phyloP scores from a whole-genome alignment of 2,888 invertebrate genomes.

The Lasioglossum morio region DNA sequence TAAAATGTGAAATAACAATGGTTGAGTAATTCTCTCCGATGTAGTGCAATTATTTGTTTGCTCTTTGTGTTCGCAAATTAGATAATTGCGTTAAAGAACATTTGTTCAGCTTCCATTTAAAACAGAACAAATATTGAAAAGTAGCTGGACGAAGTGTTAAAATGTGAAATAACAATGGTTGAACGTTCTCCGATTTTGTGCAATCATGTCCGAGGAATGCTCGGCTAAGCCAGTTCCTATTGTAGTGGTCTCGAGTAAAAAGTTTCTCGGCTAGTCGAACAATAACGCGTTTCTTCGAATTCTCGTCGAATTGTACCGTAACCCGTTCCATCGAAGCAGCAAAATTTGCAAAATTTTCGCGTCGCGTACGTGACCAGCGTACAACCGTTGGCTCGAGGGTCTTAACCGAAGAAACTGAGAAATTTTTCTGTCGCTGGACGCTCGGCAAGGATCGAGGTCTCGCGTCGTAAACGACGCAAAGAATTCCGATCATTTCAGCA shows the following conservation, averaged over 20 bases:
- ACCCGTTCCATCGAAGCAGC: not conserved
- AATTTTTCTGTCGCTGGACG: not conserved
- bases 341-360: constrained; percentile 5
- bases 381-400: not conserved
- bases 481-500: constrained; percentile 9
- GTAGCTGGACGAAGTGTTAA: too few species aligned
- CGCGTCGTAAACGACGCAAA: constrained; percentile 1
- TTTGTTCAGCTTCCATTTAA: too few species aligned
- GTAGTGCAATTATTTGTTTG: too few species aligned
- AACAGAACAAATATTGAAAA: too few species aligned
- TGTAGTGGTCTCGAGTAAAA: not conserved
- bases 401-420: not conserved
- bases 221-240: not conserved
- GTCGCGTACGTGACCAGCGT: not conserved
- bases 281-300: not conserved
- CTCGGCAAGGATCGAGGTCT: not conserved
- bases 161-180: too few species aligned
- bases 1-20: too few species aligned
- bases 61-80: too few species aligned
- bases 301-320: not conserved
- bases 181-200: too few species aligned
- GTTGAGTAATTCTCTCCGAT: too few species aligned
- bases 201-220: not conserved
- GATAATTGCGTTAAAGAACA: too few species aligned
- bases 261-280: not conserved